Conservation (phyloP, 2,113 vertebrate species). For the Capreolus pygargus region DNA sequence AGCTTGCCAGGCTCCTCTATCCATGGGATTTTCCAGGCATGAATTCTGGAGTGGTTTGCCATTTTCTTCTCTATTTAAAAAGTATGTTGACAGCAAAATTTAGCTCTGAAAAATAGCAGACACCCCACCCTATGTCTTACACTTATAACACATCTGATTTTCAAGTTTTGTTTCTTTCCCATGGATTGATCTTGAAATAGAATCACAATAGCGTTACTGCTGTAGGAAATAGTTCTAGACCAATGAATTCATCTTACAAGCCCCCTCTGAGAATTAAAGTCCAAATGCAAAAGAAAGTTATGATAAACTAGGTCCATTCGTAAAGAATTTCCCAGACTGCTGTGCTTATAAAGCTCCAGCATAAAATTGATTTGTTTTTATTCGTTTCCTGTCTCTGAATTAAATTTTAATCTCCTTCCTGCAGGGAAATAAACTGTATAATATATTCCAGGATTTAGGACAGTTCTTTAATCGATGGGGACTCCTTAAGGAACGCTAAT, state of each 20-base stretch:
- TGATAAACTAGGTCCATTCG: neutral
- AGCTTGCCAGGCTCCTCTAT: neutral
- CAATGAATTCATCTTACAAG: neutral
- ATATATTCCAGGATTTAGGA: neutral
- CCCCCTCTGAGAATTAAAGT: neutral
- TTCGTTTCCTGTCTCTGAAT: slow-evolving; percentile 43
- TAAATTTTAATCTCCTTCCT: slow-evolving; percentile 48
- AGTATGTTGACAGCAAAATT: neutral
- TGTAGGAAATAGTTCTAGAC: neutral
- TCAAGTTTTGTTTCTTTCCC: neutral
- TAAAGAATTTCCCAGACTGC: neutral
- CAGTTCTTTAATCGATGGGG: neutral
- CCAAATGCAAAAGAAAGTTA: neutral
- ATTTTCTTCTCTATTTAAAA: neutral
- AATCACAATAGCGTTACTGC: neutral
- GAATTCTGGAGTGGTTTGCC: neutral
- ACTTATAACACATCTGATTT: neutral
- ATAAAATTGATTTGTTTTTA: slow-evolving; percentile 43
- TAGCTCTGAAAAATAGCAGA: neutral
- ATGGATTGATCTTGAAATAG: neutral
- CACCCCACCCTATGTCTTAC: neutral
- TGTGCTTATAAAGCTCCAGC: neutral
- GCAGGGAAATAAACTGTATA: slow-evolving; percentile 2
- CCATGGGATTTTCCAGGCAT: neutral
- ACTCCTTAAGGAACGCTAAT: neutral